These are phyloP conservation scores for Dioctria linearis DNA, from an alignment of 2,888 invertebrate genomes.

Conservation along the genomic window DNA sequence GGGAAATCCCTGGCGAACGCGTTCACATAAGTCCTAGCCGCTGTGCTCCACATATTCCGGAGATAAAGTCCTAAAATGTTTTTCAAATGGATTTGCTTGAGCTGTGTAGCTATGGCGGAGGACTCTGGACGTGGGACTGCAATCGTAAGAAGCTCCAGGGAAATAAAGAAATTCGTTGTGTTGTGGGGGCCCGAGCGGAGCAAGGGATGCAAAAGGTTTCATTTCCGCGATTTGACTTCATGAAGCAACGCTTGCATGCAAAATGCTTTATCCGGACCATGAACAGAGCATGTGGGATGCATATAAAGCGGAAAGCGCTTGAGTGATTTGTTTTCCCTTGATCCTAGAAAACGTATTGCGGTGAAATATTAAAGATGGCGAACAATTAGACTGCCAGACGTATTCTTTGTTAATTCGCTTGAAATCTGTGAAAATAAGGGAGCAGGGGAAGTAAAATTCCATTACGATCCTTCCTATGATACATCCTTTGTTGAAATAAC, in stretches of 20 bases:
- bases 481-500: slow-evolving; percentile 12
- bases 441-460: too few relatives aligned
- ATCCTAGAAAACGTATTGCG: neutral
- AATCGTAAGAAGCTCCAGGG: slow-evolving; percentile 15
- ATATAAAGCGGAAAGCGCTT: slow-evolving; percentile 37
- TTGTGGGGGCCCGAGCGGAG: neutral
- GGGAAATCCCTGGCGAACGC: slow-evolving; percentile 16
- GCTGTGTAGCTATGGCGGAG: neutral
- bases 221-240: slow-evolving; percentile 39
- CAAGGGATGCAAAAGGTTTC: slow-evolving; percentile 26
- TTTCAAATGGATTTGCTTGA: slow-evolving; percentile 46
- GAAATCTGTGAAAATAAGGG: neutral
- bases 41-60: slow-evolving; percentile 30
- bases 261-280: slow-evolving; percentile 9
- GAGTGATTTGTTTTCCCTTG: slow-evolving; percentile 45
- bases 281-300: slow-evolving; percentile 20
- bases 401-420: neutral
- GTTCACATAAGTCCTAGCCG: slow-evolving; percentile 24
- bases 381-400: slow-evolving; percentile 32
- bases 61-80: slow-evolving; percentile 49
- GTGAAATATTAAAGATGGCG: slow-evolving; percentile 22
- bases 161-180: slow-evolving; percentile 7
- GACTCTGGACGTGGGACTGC: slow-evolving; percentile 14
- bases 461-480: neutral
- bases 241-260: slow-evolving; percentile 23